Evolutionary conservation across 2,888 invertebrate genomes (phyloP).

Genomic region (Cremastobaeus sp.): DNA sequence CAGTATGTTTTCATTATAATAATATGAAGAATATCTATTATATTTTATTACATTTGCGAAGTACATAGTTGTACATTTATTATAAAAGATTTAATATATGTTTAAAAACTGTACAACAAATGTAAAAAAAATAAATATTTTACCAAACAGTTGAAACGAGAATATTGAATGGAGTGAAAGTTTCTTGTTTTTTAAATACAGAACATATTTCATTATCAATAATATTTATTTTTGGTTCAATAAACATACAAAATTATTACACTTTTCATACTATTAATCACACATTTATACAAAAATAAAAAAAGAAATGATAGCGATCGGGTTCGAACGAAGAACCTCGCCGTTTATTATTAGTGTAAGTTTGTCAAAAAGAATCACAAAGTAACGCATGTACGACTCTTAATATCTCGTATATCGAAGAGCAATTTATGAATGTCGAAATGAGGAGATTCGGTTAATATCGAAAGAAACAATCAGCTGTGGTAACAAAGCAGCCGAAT

Average conservation of each 20-base stretch:
- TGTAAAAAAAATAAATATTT: conserved; percentile 4
- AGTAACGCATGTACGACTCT: conserved; percentile 72
- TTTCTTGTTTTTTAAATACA: too few relatives aligned
- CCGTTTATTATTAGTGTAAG: conserved; percentile 69
- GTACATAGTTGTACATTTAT: too few relatives aligned
- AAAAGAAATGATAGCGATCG: conserved; percentile 65
- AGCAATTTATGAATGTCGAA: conserved; percentile 23
- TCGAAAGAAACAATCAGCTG: conserved; percentile 73
- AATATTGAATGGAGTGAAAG: too few relatives aligned
- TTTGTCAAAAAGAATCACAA: conserved; percentile 73
- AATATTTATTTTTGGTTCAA: conserved; percentile 79
- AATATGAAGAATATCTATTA: too few relatives aligned
- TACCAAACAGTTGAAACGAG: too few relatives aligned
- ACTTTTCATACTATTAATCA: conserved; percentile 78
- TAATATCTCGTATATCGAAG: conserved; percentile 49
- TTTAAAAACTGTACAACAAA: too few relatives aligned
- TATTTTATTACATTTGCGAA: too few relatives aligned
- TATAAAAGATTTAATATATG: too few relatives aligned
- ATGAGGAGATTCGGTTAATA: conserved; percentile 22
- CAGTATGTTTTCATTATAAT: not conserved
- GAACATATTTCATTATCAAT: conserved; percentile 74
- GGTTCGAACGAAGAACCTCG: conserved; percentile 72
- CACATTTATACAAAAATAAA: conserved; percentile 78
- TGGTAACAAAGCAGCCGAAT: conserved; percentile 71
- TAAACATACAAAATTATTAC: conserved; percentile 79